A percentile compares a stretch with the other conserved stretches of the same genome.
Evolutionary conservation across 2,888 invertebrate genomes (phyloP).

Genomic region (Sesamia inferens): DNA sequence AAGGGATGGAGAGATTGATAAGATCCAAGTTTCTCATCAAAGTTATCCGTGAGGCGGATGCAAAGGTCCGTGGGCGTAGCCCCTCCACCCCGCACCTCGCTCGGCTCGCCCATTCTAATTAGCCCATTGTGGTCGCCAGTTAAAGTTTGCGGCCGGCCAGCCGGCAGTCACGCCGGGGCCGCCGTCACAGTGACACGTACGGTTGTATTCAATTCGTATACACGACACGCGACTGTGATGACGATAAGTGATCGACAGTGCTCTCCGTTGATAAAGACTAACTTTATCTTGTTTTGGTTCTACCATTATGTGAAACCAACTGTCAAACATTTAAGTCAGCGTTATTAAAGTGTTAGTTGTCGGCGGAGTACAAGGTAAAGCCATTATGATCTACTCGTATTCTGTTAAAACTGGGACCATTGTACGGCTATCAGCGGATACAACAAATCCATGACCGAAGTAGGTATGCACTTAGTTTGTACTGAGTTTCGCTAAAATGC

Average conservation of each 20-base stretch:
- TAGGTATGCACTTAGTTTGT: conserved; percentile 67
- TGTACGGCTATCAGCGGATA: conserved; percentile 75
- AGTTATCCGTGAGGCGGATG: conserved; percentile 86
- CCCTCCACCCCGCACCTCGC: conserved; percentile 78
- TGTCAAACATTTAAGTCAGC: conserved; percentile 67
- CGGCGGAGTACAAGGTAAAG: conserved; percentile 86
- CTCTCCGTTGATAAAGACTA: conserved; percentile 78
- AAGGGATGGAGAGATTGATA: conserved; percentile 71
- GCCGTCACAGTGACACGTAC: conserved; percentile 78
- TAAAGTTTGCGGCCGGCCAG: conserved; percentile 85
- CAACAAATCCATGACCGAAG: conserved; percentile 70
- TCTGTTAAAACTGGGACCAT: conserved; percentile 83
- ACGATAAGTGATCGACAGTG: conserved; percentile 86
- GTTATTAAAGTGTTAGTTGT: conserved; percentile 77
- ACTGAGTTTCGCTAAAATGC: conserved; percentile 39
- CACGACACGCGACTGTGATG: conserved; percentile 83
- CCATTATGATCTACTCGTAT: conserved; percentile 83
- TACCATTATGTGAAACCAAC: conserved; percentile 78
- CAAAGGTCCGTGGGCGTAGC: conserved; percentile 88
- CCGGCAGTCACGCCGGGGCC: conserved; percentile 85
- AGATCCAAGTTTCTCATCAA: conserved; percentile 79
- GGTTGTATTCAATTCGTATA: conserved; percentile 57
- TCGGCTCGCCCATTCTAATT: conserved; percentile 88
- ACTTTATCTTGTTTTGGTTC: conserved; percentile 71
- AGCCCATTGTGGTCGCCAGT: conserved; percentile 88